Conservation (phyloP, 2,888 invertebrate species). For the Xestia xanthographa region DNA sequence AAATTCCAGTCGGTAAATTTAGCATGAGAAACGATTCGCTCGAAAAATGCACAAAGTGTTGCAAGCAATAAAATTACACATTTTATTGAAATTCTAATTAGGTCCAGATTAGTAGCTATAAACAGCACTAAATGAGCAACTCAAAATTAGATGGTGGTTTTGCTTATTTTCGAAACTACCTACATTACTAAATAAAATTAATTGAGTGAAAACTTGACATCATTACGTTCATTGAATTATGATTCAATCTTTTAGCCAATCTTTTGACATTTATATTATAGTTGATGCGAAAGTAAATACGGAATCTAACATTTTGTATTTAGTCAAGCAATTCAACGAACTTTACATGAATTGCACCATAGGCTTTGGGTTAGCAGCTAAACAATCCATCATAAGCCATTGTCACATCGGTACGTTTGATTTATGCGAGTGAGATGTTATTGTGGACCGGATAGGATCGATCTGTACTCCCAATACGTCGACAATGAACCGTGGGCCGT, state of each 20-base stretch:
- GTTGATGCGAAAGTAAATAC: slow-evolving; percentile 38
- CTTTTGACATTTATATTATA: slow-evolving; percentile 46
- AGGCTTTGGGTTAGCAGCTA: slow-evolving; percentile 29
- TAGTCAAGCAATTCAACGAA: slow-evolving; percentile 26
- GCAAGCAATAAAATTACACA: slow-evolving; percentile 41
- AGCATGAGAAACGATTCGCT: slow-evolving; percentile 23
- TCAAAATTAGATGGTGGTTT: slow-evolving; percentile 12
- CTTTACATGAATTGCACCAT: slow-evolving; percentile 53
- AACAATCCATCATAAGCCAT: slow-evolving; percentile 62
- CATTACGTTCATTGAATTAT: slow-evolving; percentile 36
- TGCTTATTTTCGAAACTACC: slow-evolving; percentile 36
- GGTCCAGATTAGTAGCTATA: background rate
- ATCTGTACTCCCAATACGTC: slow-evolving; percentile 77
- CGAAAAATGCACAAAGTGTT: slow-evolving; percentile 40
- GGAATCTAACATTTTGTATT: slow-evolving; percentile 45
- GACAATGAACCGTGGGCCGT: slow-evolving; percentile 86
- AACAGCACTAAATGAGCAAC: slow-evolving; percentile 6
- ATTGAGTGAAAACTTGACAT: slow-evolving; percentile 53
- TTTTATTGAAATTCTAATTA: slow-evolving; percentile 36
- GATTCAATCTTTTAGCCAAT: slow-evolving; percentile 45
- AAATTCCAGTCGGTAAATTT: slow-evolving; percentile 22
- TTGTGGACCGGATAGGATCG: slow-evolving; percentile 80
- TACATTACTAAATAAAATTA: slow-evolving; percentile 37
- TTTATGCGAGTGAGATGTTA: slow-evolving; percentile 74
- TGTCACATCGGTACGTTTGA: slow-evolving; percentile 72